A percentile compares a stretch with the other conserved stretches of the same genome.
Evolutionary conservation across 2,113 vertebrate species (phyloP).

Genomic region (Burhinus oedicnemus): DNA sequence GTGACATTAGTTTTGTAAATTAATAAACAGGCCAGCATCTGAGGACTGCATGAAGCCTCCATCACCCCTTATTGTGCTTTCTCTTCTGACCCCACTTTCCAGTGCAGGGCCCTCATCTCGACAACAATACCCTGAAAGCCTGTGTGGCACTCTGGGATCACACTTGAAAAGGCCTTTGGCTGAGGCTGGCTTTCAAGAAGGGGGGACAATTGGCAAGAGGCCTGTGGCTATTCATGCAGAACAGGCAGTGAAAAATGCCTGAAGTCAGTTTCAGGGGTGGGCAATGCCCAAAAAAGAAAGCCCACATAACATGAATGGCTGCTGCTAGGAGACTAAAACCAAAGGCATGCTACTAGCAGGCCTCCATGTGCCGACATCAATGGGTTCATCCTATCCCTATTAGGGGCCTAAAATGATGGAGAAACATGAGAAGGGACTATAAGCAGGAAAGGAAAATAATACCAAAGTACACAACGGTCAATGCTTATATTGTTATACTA

Average conservation of each 20-base stretch:
- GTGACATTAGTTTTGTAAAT: slow-evolving; percentile 73
- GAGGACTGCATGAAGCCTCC: slow-evolving; percentile 73
- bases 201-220: slow-evolving; percentile 81
- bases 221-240: slow-evolving; percentile 84
- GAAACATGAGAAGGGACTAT: slow-evolving; percentile 80
- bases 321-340: slow-evolving; percentile 82
- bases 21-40: slow-evolving; percentile 74
- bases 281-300: slow-evolving; percentile 83
- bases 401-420: slow-evolving; percentile 79
- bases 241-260: slow-evolving; percentile 79
- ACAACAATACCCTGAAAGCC: slow-evolving; percentile 78
- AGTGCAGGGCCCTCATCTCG: slow-evolving; percentile 73
- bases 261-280: slow-evolving; percentile 83
- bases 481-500: slow-evolving; percentile 55
- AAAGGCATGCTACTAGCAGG: slow-evolving; percentile 77
- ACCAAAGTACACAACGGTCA: slow-evolving; percentile 57
- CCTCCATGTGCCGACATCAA: slow-evolving; percentile 74
- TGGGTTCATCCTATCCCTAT: slow-evolving; percentile 75
- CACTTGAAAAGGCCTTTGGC: slow-evolving; percentile 82
- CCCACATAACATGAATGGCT: slow-evolving; percentile 70
- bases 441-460: slow-evolving; percentile 75
- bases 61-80: slow-evolving; percentile 73
- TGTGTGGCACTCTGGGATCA: slow-evolving; percentile 81
- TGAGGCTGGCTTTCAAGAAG: slow-evolving; percentile 74
- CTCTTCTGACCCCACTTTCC: slow-evolving; percentile 76